phyloP scores from a whole-genome alignment of 1,140 invertebrate species.

The Archegozetes longisetosus region DNA sequence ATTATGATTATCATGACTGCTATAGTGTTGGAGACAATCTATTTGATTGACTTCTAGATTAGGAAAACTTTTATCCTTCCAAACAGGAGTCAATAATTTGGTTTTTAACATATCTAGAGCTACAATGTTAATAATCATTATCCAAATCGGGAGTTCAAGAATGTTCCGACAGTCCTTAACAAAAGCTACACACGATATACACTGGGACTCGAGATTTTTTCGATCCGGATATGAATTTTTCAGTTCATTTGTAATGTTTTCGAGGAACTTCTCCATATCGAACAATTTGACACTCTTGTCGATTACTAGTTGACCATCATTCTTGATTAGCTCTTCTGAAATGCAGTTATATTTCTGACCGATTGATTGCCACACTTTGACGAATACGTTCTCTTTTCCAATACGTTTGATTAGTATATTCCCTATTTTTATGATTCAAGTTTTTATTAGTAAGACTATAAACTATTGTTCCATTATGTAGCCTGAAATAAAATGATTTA shows the following conservation, averaged over 20 bases:
- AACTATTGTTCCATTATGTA: too few species aligned
- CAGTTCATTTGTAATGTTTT: conserved; percentile 71
- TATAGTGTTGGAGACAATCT: too few species aligned
- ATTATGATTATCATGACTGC: too few species aligned
- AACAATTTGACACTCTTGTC: conserved; percentile 89
- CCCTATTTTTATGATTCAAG: too few species aligned
- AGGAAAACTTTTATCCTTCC: too few species aligned
- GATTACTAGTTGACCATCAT: conserved; percentile 65
- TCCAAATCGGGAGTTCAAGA: conserved; percentile 82
- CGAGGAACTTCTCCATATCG: conserved; percentile 93
- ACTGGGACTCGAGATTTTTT: conserved; percentile 67
- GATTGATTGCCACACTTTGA: conserved; percentile 28
- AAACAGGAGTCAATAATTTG: conserved; percentile 30
- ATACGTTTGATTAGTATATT: conserved; percentile 82
- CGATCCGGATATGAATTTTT: conserved; percentile 68
- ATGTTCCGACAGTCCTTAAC: conserved; percentile 70
- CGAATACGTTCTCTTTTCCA: conserved; percentile 75
- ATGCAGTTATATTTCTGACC: conserved; percentile 31
- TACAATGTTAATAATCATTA: conserved; percentile 85
- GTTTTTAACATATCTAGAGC: conserved; percentile 91
- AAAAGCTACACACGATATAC: conserved; percentile 71
- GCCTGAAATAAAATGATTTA: too few species aligned
- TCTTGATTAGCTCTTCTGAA: conserved; percentile 66
- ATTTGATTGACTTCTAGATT: too few species aligned
- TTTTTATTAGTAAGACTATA: too few species aligned